These are phyloP conservation scores for Selene dorsalis DNA, from an alignment of 2,797 vertebrate species.

Conservation along the genomic window DNA sequence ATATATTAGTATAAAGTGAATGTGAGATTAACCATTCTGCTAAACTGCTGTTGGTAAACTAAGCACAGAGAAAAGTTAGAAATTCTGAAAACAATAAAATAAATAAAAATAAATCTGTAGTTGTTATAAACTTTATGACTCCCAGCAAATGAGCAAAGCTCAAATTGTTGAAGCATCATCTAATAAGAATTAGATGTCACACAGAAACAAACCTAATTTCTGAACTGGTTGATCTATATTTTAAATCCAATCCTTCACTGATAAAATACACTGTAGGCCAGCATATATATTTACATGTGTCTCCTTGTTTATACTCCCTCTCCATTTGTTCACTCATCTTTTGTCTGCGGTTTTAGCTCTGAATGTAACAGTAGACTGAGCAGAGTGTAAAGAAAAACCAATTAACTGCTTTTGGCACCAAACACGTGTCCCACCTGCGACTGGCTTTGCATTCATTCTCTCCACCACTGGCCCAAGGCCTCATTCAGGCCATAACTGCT, in stretches of 20 bases:
- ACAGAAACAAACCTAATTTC: neutral
- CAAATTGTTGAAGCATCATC: neutral
- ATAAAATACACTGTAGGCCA: neutral
- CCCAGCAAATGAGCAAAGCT: neutral
- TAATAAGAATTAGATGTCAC: neutral
- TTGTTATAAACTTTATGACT: neutral
- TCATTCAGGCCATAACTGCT: slow-evolving; percentile 30
- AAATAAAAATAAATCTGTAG: neutral
- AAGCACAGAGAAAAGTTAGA: too few relatives aligned
- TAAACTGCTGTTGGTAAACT: too few relatives aligned
- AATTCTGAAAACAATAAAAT: neutral
- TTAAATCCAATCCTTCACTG: neutral
- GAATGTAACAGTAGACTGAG: slow-evolving; percentile 48
- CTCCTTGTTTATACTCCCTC: neutral
- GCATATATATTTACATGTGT: neutral
- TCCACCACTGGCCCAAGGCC: slow-evolving; percentile 30
- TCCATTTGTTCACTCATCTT: slow-evolving; percentile 11
- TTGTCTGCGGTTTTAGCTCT: slow-evolving; percentile 37
- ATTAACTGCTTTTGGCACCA: slow-evolving; percentile 68
- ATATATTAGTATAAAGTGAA: too few relatives aligned
- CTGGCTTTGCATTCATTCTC: slow-evolving; percentile 35
- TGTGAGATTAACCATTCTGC: too few relatives aligned
- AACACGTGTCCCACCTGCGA: slow-evolving; percentile 59
- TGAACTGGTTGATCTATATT: neutral
- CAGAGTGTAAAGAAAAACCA: slow-evolving; percentile 70